A percentile compares a stretch with the other conserved stretches of the same genome.
These are phyloP conservation scores for Cynopterus sphinx DNA, from an alignment of 2,797 vertebrate genomes.

Conservation along the genomic window DNA sequence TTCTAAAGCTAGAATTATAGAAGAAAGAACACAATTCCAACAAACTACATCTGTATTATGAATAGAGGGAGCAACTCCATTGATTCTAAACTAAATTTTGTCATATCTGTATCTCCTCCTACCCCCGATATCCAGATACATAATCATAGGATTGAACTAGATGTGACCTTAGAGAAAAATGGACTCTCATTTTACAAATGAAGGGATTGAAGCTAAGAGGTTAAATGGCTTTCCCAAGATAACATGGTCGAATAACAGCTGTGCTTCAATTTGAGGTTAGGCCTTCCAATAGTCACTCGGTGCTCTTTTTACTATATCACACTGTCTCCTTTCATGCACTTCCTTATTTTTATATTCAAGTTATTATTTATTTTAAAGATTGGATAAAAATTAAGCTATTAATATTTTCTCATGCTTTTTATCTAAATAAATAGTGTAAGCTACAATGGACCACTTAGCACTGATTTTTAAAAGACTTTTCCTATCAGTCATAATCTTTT, in stretches of 20 bases:
- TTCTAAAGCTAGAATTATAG: constrained; percentile 32
- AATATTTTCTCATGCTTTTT: constrained; percentile 7
- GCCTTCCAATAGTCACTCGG: not conserved
- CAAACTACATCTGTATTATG: not conserved
- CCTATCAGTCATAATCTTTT: not conserved
- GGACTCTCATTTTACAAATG: constrained; percentile 25
- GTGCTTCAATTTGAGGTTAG: not conserved
- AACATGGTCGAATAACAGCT: not conserved
- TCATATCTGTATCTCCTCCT: not conserved
- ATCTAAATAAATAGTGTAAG: constrained; percentile 15
- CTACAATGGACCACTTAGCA: not conserved
- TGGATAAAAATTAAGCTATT: not conserved
- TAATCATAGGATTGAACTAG: constrained; percentile 6
- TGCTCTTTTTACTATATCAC: not conserved
- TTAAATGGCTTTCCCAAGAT: not conserved
- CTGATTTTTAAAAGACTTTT: not conserved
- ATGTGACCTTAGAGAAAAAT: constrained; percentile 33
- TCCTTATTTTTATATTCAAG: not conserved
- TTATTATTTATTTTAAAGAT: constrained; percentile 26
- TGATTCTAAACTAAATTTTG: constrained; percentile 42
- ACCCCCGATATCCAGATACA: not conserved
- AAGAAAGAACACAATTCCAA: not conserved
- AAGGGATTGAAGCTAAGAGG: not conserved
- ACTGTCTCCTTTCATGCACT: not conserved
- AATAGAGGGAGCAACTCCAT: constrained; percentile 23